phyloP scores from a whole-genome alignment of 2,797 vertebrate genomes.

The Antrozous pallidus region DNA sequence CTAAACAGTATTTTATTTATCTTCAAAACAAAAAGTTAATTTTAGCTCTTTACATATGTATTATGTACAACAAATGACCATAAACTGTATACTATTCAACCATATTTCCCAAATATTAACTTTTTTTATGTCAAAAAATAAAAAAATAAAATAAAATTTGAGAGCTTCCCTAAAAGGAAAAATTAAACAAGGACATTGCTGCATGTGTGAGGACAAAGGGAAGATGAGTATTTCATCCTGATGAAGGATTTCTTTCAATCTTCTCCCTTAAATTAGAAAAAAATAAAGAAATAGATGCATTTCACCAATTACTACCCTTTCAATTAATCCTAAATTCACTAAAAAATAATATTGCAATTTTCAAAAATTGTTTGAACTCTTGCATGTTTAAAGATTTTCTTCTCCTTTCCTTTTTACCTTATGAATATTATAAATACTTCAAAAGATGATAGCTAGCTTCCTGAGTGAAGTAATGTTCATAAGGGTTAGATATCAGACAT shows the following conservation, averaged over 20 bases:
- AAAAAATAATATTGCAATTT: neutral
- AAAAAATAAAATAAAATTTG: neutral
- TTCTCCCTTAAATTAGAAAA: neutral
- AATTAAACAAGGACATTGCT: neutral
- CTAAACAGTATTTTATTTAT: neutral
- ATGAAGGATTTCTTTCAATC: neutral
- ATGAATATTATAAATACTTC: neutral
- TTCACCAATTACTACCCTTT: neutral
- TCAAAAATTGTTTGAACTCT: neutral
- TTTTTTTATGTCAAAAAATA: neutral
- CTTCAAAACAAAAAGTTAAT: neutral
- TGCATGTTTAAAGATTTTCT: neutral
- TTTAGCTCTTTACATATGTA: neutral
- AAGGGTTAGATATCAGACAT: neutral
- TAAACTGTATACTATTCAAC: neutral
- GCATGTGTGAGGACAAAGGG: neutral
- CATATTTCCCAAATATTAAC: neutral
- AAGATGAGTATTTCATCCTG: neutral
- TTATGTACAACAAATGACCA: neutral
- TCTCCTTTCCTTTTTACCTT: neutral
- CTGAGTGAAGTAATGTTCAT: neutral
- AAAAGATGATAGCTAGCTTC: neutral
- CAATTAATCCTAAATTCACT: neutral
- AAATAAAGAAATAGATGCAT: neutral
- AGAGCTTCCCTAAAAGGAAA: neutral